Evolutionary conservation across 2,113 vertebrate species (phyloP), one percentile per base, ranked within the genome.

Genomic region (Phaethon lepturus): DNA sequence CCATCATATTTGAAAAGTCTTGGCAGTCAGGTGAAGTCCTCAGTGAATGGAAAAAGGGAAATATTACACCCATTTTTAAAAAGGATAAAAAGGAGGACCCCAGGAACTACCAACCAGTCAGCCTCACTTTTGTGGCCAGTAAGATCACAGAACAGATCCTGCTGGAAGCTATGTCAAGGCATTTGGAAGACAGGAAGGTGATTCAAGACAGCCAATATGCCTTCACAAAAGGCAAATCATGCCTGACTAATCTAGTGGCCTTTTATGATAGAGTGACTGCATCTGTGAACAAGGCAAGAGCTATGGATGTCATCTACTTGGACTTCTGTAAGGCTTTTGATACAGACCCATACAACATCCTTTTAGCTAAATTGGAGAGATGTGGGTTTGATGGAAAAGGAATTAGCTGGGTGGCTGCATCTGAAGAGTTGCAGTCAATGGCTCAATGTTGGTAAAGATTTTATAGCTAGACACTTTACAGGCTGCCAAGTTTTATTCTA

Each of bases 401-500:
- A 72, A 64, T 82, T 58, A 58, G 26, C 50, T 40, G 64, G 11
- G 20, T 77, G 38, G 28, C 16, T 4, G 1, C 17, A 40, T 64
- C 33, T 28, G 15, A 76, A 63, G 13, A 50, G 33, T 45, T 71
- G 63, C 33, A 45, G 44, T 71, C 22, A 55, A 15, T 1, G 5
- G 6, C 29, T 67, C 47, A 44, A 6, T 33, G 18, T 77, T 74
- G 64, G 73, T 93, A 89, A 81, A 64, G 81, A 72, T 67, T 79
- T 90, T 89, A 74, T 59, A 81, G 83, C 66, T 68, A 59, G 88
- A 86, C 26, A 22, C 35, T 80, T 87, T 44, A 80, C 20, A 63
- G 64, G 22, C 84, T 94, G 91, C 86, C 84, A 91, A 86, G 33
- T 72, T 95, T 87, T 68, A 67, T 47, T 60, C 52, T 89, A 93